Base-by-base conservation (phyloP, 2,797 vertebrate species). In the Pseudomugil tenellus region DNA sequence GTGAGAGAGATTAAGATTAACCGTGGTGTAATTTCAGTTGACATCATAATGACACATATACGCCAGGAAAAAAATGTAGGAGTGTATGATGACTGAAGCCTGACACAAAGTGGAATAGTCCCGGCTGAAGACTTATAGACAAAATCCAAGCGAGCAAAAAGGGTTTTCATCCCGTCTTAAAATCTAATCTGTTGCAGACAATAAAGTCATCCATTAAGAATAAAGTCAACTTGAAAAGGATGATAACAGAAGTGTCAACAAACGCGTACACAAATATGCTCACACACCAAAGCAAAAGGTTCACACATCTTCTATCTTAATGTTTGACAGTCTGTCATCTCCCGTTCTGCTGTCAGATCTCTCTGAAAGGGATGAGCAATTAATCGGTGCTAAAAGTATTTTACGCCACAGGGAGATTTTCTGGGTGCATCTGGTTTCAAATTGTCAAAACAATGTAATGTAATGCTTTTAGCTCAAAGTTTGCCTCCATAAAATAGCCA, bases 41-140 rank as follows among this genome's bases (percentile, higher is more conserved):
- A 92, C 91, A 92, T 81, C 62, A 70, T 61, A 91, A 83, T 93
- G 88, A 93, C 85, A 90, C 91, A 91, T 62, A 68, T 60, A 57
- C 67, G 64, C 75, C 63, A 59, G 46, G 70, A 56, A 52, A 65
- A 76, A 62, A 51, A 60, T 59, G 48, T 35, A 41, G 56, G 76
- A 64, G 72, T 77, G 87, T 74, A 82, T 54, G 75, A 51, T 74
- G 75, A 82, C 64, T 0, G 12, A 59, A 29, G 65, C 83, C 68
- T 0, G 13, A 59, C 31, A 63, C 29, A n/a, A 34, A 55, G 76
- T 72, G 49, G 48, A 64, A 46, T 59, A 46, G 31, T 54, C 29
- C 61, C 58, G 63, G 60, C 69, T 68, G 19, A 62, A 32, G 71
- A 72, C 62, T 86, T 87, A 81, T 0, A 43, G 59, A 62, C 63